phyloP scores from a whole-genome alignment of 1,140 invertebrate species.

The Cyclina sinensis region DNA sequence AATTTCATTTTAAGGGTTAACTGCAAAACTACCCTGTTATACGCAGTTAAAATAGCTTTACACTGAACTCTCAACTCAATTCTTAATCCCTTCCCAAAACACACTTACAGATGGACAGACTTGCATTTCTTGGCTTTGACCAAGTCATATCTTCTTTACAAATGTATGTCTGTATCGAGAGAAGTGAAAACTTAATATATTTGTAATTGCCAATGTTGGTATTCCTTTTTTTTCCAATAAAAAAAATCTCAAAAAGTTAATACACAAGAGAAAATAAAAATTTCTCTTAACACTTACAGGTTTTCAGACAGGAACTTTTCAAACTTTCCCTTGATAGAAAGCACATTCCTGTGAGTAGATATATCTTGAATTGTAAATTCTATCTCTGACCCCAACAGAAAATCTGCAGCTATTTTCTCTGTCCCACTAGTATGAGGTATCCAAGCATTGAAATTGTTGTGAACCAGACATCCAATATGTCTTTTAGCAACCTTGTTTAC shows the following conservation, averaged over 20 bases:
- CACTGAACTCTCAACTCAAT: too few relatives aligned
- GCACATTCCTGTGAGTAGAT: constrained; percentile 65
- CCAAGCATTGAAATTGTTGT: constrained; percentile 80
- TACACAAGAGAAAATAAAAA: background rate
- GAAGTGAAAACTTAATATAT: background rate
- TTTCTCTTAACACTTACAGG: background rate
- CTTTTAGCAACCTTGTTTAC: constrained; percentile 78
- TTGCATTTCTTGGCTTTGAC: too few relatives aligned
- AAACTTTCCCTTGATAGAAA: constrained; percentile 75
- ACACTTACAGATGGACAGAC: too few relatives aligned
- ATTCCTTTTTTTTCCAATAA: too few relatives aligned
- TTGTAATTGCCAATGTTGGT: too few relatives aligned
- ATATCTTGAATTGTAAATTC: constrained; percentile 70
- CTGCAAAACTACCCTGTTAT: too few relatives aligned
- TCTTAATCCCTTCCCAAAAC: too few relatives aligned
- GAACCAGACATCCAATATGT: constrained; percentile 80
- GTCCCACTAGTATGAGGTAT: constrained; percentile 34
- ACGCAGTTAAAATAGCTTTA: too few relatives aligned
- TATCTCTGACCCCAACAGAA: constrained; percentile 66
- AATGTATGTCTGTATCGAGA: too few relatives aligned
- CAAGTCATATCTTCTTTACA: too few relatives aligned
- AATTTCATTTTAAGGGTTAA: too few relatives aligned
- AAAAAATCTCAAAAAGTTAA: background rate
- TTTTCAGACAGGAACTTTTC: constrained; percentile 42
- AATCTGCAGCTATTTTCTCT: constrained; percentile 3